Evolutionary conservation across 2,797 vertebrate genomes (phyloP).

Genomic region (Myoxocephalus aenaeus): DNA sequence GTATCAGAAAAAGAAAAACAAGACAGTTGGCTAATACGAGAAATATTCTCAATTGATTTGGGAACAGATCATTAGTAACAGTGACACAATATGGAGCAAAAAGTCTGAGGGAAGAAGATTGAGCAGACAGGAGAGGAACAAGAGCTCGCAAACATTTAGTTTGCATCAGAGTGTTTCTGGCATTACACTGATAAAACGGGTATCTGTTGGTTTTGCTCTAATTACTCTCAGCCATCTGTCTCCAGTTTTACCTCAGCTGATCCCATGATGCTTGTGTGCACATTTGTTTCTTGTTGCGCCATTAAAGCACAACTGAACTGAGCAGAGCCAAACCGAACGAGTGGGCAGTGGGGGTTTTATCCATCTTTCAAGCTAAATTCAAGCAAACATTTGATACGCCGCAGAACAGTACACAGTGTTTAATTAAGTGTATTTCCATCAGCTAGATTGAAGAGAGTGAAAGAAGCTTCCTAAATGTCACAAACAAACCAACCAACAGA

Average conservation of each 20-base stretch:
- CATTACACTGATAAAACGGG: conserved; percentile 46
- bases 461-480: conserved; percentile 42
- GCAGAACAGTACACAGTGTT: conserved; percentile 20
- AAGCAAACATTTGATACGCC: conserved; percentile 38
- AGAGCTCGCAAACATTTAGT: conserved; percentile 36
- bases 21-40: background rate
- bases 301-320: conserved; percentile 45
- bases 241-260: conserved; percentile 65
- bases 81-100: background rate
- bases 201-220: conserved; percentile 62
- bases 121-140: background rate
- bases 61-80: background rate
- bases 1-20: background rate
- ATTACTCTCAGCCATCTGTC: conserved; percentile 75
- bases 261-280: conserved; percentile 53
- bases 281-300: conserved; percentile 53
- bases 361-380: conserved; percentile 33
- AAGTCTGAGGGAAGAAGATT: conserved; percentile 6
- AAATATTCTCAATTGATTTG: conserved; percentile 1
- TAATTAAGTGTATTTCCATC: conserved; percentile 37
- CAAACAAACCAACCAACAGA: conserved; percentile 31
- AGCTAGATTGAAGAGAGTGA: conserved; percentile 7
- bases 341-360: conserved; percentile 52
- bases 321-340: conserved; percentile 45
- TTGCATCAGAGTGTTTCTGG: conserved; percentile 52